Evolutionary conservation across 2,113 vertebrate species (phyloP), one percentile per base, ranked within the genome.

Genomic region (Glaucomys volans): DNA sequence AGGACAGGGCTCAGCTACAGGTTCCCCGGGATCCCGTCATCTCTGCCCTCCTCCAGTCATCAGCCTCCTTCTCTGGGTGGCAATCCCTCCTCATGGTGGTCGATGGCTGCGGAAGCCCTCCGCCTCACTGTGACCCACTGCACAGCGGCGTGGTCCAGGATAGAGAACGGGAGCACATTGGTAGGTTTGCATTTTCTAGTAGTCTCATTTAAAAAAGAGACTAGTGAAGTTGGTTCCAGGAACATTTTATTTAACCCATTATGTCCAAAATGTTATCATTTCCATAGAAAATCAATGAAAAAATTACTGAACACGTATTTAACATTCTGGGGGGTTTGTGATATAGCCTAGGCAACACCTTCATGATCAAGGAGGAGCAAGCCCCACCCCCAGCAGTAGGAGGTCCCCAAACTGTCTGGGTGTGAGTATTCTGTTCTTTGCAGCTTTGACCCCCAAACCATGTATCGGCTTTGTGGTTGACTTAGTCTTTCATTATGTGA

Each of bases 381-480:
- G 4, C 11, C 9, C 3, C 20, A 20, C 9, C 3, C 20, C 32
- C 30, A 35, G 30, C 40, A n/a, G 1, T 1, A 13, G 6, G 44
- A 28, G 35, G 54, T 71, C 22, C 30, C 4, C 44, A n/a, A 69
- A n/a, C 35, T 18, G 6, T 16, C 62, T 69, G 35, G 16, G n/a
- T 37, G 83, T 28, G 5, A 6, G 2, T 64, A 40, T 44, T 64
- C 57, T 66, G 22, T n/a, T 30, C 30, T 20, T 66, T 17, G 16
- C 50, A 69, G 66, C 22, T 59, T 44, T 42, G 17, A 10, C 9
- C 50, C 50, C 85, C 57, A 32, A 71, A 40, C n/a, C 72, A 24
- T 54, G 4, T 35, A 37, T 57, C 37, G 24, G 37, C 14, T 71
- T 6, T 69, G 10, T 54, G 52, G 32, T 40, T n/a, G 11, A 71